Base-by-base conservation (phyloP, 1,140 invertebrate species). In the Eupristina koningsbergeri region DNA sequence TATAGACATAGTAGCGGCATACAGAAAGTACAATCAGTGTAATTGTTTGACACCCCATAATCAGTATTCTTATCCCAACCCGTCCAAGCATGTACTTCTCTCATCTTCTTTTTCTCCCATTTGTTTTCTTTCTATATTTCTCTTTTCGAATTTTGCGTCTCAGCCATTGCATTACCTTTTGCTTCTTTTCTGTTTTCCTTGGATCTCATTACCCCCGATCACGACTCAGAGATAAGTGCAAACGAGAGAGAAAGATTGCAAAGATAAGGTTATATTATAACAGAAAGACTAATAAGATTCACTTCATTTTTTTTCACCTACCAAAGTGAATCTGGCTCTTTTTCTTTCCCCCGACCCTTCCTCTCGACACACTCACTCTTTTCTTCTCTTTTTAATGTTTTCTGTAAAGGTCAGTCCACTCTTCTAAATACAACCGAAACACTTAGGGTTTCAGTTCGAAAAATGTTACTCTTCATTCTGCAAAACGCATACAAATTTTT, bases 31-130 rank as follows among this genome's bases (percentile, higher is more conserved):
- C 92, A 92, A 92, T 92, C 92, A 92, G 89, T 89, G 88, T 93
- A 91, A 92, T 92, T 93, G 91, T 92, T 93, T 93, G 91, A 93
- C 91, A 92, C 92, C 91, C 92, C 92, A 92, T 93, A 92, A 93
- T 93, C 91, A 93, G 88, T 88, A 87, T 90, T 89, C 89, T 91
- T 90, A 90, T 88, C 89, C 89, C 88, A 86, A 34, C 41, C 31
- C 22, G 9, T 41, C 63, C 86, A 29, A n/a, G 53, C 45, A 22
- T 36, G 8, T 19, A 11, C 76, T 41, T 29, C n/a, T 36, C 61
- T 74, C 45, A 45, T 71, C 36, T 61, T 45, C 53, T 75, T 79
- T 69, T 77, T 71, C 41, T 69, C 34, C 73, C 75, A 67, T 67
- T 83, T n/a, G n/a, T 69, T 87, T 83, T 87, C 84, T 84, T 85